phyloP scores from a whole-genome alignment of 2,113 vertebrate genomes.

The Rhabdornis inornatus region DNA sequence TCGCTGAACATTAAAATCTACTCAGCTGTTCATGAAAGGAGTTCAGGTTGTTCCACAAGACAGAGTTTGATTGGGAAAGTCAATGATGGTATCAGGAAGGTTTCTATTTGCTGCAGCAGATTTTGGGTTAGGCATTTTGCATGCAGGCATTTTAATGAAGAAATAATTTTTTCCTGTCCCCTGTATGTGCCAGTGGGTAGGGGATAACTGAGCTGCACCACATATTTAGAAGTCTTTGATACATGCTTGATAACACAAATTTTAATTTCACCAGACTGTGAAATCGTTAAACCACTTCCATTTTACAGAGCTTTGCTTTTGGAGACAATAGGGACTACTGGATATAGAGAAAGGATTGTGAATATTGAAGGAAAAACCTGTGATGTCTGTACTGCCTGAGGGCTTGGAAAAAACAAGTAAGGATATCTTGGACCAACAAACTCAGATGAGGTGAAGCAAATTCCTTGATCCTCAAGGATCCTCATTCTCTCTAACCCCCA shows the following conservation, averaged over 20 bases:
- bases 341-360: not conserved
- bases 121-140: not conserved
- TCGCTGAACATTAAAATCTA: not conserved
- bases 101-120: not conserved
- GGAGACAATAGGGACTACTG: not conserved
- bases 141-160: not conserved
- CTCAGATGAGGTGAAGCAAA: not conserved
- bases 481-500: not conserved
- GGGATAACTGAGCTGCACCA: not conserved
- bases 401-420: not conserved
- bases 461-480: conserved; percentile 28
- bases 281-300: not conserved
- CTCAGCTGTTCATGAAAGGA: not conserved
- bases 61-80: not conserved
- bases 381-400: not conserved
- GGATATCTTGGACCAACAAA: not conserved
- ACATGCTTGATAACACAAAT: not conserved
- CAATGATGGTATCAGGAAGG: not conserved
- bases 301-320: not conserved
- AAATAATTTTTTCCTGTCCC: not conserved
- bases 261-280: not conserved
- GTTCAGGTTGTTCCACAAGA: not conserved
- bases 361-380: not conserved
- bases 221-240: not conserved
- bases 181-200: not conserved